Evolutionary conservation across 1,140 invertebrate species (phyloP), one percentile per base, ranked within the genome.

Genomic region (Marisa cornuarietis): DNA sequence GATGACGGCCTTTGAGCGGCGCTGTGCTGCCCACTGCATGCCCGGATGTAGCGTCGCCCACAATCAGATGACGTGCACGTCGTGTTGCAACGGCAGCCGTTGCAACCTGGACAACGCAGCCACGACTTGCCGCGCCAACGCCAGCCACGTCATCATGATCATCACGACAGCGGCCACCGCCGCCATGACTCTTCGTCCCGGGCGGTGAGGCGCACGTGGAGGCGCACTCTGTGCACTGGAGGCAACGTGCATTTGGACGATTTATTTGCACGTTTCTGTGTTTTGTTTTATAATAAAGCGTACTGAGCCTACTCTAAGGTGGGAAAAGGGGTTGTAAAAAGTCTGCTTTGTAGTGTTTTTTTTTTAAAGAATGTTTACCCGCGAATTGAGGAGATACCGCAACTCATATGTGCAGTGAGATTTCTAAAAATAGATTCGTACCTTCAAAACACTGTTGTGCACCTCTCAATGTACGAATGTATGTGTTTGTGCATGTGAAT

Each of bases 31-130:
- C 11, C 3, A 65, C 16, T 76, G 74, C 26, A 26, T 18, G 26
- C 74, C 74, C 18, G 74, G 74, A n/a, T 76, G 74, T 20, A 63
- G 65, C 58, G 22, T 61, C 58, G 54, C 31, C 1, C 54, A 51
- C 26, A 65, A 26, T 3, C 51, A 49, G 58, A 42, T 65, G 26
- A 16, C 26, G 24, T 76, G 74, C 51, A 65, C 61, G 4, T 76
- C 74, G 31, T 76, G 74, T 61, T 76, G 74, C 74, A 76, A 76
- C 61, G 65, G 54, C 61, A 76, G 58, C 74, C 74, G n/a, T 61
- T 76, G 74, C 61, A 76, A 76, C 74, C 8, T 49, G 22, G 74
- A 76, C 74, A 76, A 49, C 31, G 1, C 31, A 9, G 58, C 74
- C 54, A 63, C 26, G n/a, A 76, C 26, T 7, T 22, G 65, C 24